Evolutionary conservation across 1,140 invertebrate species (phyloP).

Genomic region (Temnothorax nylanderi): DNA sequence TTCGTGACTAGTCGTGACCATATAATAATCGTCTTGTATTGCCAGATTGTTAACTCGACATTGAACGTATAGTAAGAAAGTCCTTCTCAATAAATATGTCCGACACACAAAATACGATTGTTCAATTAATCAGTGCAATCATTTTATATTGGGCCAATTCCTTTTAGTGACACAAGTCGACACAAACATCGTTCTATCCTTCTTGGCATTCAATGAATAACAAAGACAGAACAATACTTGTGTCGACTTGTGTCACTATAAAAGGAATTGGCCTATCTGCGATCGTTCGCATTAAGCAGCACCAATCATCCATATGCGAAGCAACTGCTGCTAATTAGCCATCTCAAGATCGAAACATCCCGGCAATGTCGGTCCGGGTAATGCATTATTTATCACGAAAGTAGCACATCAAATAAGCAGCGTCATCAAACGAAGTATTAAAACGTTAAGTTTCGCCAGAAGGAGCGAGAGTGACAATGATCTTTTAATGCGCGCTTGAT

Average conservation of each 20-base stretch:
- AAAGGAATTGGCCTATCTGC: no score
- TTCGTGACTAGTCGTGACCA: neutral
- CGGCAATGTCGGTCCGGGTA: neutral
- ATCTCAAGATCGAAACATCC: neutral
- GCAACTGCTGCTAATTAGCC: constrained; percentile 23
- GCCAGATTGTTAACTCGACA: neutral
- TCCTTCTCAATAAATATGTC: constrained; percentile 3
- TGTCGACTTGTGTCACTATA: no score
- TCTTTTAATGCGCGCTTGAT: constrained; percentile 29
- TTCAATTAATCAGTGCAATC: constrained; percentile 25
- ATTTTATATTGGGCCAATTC: no score
- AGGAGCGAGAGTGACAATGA: constrained; percentile 51
- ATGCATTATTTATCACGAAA: constrained; percentile 51
- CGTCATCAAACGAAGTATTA: constrained; percentile 40
- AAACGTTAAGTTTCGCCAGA: constrained; percentile 17
- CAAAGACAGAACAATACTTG: no score
- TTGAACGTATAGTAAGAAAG: neutral
- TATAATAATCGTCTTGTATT: neutral
- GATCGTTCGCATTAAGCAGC: constrained; percentile 21
- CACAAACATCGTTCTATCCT: no score
- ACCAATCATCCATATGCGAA: constrained; percentile 19
- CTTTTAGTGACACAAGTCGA: no score
- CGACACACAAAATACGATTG: constrained; percentile 2
- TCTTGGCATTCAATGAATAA: no score
- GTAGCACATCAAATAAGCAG: constrained; percentile 42